These are phyloP conservation scores for Rhagonycha lutea DNA, from an alignment of 2,888 invertebrate genomes.

Conservation along the genomic window DNA sequence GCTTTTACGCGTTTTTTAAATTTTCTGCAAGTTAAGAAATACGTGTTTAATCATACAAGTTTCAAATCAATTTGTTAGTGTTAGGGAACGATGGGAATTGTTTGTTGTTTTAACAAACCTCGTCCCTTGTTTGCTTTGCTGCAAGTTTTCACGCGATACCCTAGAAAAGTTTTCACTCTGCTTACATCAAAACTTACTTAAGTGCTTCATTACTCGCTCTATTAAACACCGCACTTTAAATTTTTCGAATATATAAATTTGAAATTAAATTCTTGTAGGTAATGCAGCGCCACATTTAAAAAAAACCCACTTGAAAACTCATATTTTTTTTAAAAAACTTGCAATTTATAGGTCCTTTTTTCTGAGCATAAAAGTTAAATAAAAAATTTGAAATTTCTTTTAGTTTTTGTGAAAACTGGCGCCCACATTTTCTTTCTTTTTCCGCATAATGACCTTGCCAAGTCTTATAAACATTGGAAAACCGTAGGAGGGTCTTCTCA, in stretches of 20 bases:
- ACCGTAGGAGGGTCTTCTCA: too few species aligned
- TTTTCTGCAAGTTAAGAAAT: not conserved
- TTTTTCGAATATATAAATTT: not conserved
- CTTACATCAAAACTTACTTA: not conserved
- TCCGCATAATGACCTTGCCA: too few species aligned
- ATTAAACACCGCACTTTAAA: not conserved
- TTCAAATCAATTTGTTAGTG: conserved; percentile 22
- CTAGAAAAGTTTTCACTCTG: conserved; percentile 1
- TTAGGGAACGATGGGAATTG: conserved; percentile 4
- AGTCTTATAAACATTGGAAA: too few species aligned
- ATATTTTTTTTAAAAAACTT: too few species aligned
- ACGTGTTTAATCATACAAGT: not conserved
- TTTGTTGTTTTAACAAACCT: conserved; percentile 18
- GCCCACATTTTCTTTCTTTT: too few species aligned
- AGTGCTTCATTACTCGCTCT: not conserved
- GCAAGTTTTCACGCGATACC: conserved; percentile 13
- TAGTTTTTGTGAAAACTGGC: too few species aligned
- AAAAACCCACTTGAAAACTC: too few species aligned
- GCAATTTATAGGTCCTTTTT: too few species aligned
- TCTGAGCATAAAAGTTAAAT: too few species aligned
- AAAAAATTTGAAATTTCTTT: too few species aligned
- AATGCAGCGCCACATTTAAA: too few species aligned
- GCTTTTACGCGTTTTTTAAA: not conserved
- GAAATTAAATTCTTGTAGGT: too few species aligned
- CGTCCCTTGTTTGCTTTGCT: conserved; percentile 6